Evolutionary conservation across 2,888 invertebrate genomes (phyloP), one percentile per base, ranked within the genome.

Genomic region (Lasioglossum figueresi): DNA sequence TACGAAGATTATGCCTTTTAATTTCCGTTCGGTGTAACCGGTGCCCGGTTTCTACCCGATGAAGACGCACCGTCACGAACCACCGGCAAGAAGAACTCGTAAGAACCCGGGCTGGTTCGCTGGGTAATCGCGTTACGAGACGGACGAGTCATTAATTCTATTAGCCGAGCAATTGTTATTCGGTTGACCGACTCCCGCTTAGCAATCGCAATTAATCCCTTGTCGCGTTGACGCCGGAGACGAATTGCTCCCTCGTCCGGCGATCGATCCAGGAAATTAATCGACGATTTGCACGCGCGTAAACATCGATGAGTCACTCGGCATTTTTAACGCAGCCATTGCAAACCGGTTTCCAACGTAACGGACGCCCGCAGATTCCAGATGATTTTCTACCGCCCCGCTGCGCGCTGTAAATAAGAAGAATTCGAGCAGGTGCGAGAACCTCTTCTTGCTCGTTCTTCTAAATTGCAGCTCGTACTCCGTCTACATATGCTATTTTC

Each of bases 211-310:
- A 80, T 83, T 87, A 87, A 87, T 88, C 85, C 85, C 70, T 71
- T 74, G 74, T 43, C 76, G 45, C 48, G 80, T 78, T 80, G 75
- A 87, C 80, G 76, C 80, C 37, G 43, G 48, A 72, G 79, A 75
- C 84, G 82, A 72, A 84, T 80, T 79, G 79, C 71, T 71, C 78
- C 56, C 79, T 80, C 77, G 81, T 86, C 77, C 80, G 34, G 43
- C 83, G 80, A 89, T 81, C 59, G 85, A 79, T 80, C 59, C 71
- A 83, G 80, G 43, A 82, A 86, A 86, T 90, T 86, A 89, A 89
- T 89, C 83, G 84, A 48, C 84, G 79, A 81, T 85, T 87, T 80
- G 45, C 79, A 79, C 76, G 74, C 66, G 70, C 68, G 82, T 59
- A 72, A 45, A 78, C 52, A 40, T 37, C 27, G 43, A 45, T 43